Base-by-base conservation (phyloP, 2,888 invertebrate species). In the Chrysolina haemoptera region DNA sequence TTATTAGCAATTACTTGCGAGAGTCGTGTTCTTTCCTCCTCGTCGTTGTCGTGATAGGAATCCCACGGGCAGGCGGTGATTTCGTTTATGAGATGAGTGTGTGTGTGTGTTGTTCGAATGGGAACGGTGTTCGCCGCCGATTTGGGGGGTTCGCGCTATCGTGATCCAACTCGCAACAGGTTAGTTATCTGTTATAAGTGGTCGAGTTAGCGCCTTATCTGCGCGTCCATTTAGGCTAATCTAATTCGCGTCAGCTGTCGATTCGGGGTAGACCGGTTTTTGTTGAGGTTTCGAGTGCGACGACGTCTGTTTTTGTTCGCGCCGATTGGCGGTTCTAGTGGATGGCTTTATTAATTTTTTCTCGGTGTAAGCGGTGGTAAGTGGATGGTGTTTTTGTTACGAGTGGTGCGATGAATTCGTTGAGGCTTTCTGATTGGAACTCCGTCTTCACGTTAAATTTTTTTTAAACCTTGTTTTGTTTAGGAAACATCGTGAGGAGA, bases 131-230 rank as follows among this genome's bases (percentile, higher is more conserved):
- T 20, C 20, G 18, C 53, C 11, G 16, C 53, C 53, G 53, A 53
- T 53, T 53, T 18, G 53, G 20, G 35, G 35, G 35, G 35, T 35
- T 35, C 35, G 35, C 20, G 18, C n/a, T n/a, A 53, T 50, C 48
- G 48, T 16, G 48, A 50, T 53, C 11, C 5, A 53, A 20, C 53
- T 53, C 53, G 59, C 59, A 59, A 59, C 59, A 59, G 59, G 59
- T 59, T 59, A 35, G 59, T n/a, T 55, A 22, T 46, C 12, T 46
- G 59, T 14, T 14, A 27, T 55, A 20, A 14, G 55, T 59, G n/a
- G 27, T n/a, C n/a, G 9, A 12, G 59, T 59, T 59, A 59, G 59
- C 59, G 53, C 53, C 53, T 59, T 59, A 35, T 59, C 59, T 27
- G 35, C 27, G 14, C 1, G 35, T n/a, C 59, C 35, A 59, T 59